Evolutionary conservation across 2,113 vertebrate genomes (phyloP), one percentile per base, ranked within the genome.

Genomic region (Elephas maximus): DNA sequence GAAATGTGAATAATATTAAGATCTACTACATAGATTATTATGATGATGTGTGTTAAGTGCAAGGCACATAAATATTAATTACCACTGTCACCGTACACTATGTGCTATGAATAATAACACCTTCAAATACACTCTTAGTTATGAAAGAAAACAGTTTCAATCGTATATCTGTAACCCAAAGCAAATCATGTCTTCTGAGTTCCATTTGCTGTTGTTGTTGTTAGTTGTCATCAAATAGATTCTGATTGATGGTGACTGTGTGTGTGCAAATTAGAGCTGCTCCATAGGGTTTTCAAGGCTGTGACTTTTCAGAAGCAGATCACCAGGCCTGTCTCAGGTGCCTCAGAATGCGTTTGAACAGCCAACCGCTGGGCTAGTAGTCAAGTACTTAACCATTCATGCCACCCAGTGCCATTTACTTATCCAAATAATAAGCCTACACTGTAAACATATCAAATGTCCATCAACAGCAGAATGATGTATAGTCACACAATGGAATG

Each of bases 21-120:
- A 62, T 78, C 24, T 69, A 73, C 78, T 14, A 78, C 33, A 71
- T 26, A 95, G 44, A 92, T 9, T 74, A 85, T 69, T 60, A 26
- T 78, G 30, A 82, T 71, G 7, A 8, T 30, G 33, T 85, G 10
- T 95, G 74, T 28, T 77, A 65, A 71, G 12, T 85, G 12, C 12
- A 93, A 93, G 28, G n/a, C 33, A 80, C 84, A 80, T 71, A 62
- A 60, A 74, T 86, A 89, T 91, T 95, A 90, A 89, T 83, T 85
- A 44, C 8, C 83, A 67, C 10, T 73, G 7, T 65, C 76, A 4
- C 74, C 8, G 77, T 85, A 65, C 7, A 15, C 44, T 90, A 92
- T 63, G 73, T 23, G 57, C 60, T 74, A 67, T 67, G 23, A 71
- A 91, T 48, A 65, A 67, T 85, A 88, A 44, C 48, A 65, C 8